Conservation (phyloP, 2,888 invertebrate species). For the Campaea margaritaria region DNA sequence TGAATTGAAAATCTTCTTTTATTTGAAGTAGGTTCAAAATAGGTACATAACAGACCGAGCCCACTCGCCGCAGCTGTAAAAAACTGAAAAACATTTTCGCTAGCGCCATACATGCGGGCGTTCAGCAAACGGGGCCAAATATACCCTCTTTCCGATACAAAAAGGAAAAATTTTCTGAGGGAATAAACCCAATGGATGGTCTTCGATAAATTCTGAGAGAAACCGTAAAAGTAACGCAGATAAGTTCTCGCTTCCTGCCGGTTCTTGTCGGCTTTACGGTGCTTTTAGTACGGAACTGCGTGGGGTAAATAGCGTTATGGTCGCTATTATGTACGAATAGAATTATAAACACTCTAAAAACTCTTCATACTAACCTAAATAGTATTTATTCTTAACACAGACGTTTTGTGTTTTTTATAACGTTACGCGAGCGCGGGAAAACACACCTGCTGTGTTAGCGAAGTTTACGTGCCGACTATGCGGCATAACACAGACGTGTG, state of each 20-base stretch:
- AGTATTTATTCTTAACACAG: too few relatives aligned
- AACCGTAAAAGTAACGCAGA: constrained; percentile 28
- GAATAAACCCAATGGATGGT: constrained; percentile 34
- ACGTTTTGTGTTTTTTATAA: too few relatives aligned
- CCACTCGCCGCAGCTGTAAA: not conserved
- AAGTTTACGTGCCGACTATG: too few relatives aligned
- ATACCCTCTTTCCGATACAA: constrained; percentile 12
- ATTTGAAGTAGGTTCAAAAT: too few relatives aligned
- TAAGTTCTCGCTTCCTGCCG: constrained; percentile 30
- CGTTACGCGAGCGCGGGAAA: too few relatives aligned
- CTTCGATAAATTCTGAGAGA: constrained; percentile 32
- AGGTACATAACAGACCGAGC: not conserved
- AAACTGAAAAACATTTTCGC: not conserved
- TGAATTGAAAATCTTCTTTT: too few relatives aligned
- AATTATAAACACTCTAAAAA: too few relatives aligned
- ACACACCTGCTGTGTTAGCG: too few relatives aligned
- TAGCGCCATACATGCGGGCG: not conserved
- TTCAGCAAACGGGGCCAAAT: not conserved
- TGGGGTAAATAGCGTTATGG: not conserved
- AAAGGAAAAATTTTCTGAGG: constrained; percentile 35
- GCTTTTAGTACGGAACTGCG: constrained; percentile 23
- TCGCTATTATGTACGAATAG: not conserved
- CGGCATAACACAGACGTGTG: too few relatives aligned
- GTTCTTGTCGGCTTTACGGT: constrained; percentile 20
- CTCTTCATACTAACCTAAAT: too few relatives aligned